Evolutionary conservation across 2,113 vertebrate species (phyloP), one percentile per base, ranked within the genome.

Genomic region (zebrafish (Danio rerio)): DNA sequence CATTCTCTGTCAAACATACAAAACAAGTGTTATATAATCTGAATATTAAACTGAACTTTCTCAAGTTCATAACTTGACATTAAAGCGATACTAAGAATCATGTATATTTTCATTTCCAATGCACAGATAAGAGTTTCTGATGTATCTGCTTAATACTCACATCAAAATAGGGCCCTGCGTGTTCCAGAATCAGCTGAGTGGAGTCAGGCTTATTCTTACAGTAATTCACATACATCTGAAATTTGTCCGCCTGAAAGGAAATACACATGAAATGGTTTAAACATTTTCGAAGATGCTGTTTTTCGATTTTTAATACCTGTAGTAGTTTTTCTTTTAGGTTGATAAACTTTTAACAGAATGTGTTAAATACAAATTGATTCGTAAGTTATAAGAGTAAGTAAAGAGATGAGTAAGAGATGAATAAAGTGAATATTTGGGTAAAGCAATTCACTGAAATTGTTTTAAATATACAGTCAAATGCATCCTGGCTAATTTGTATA

Each of bases 131-230:
- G 4, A 53, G 21, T 21, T 11, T 49, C 31, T 21, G 3, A 62
- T 59, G 20, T 8, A 4, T 20, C 59, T 59, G n/a, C 58, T 6
- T 9, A 0, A 21, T 87, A 96, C 97, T 98, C 90, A 99, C 98
- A 84, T 99, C 98, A 87, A 99, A 99, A 87, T 99, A 99, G 79
- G 97, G 92, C 59, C 98, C 98, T 2, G 97, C 97, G 5, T 99
- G 97, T 78, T 99, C 98, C 50, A 99, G 0, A 86, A 99, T 99
- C 84, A 99, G 93, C 92, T 99, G 98, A 11, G 98, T 99, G 76
- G 98, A 99, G 91, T 99, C 98, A 0, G 98, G 98, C 85, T 99
- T 99, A 88, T 99, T 99, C 92, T 98, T 99, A 84, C 98, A 99
- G 82, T 99, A 99, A 71, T 96, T 99, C 85, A 99, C 98, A 0